phyloP scores from a whole-genome alignment of 2,888 invertebrate species.

The Philereme transversata region DNA sequence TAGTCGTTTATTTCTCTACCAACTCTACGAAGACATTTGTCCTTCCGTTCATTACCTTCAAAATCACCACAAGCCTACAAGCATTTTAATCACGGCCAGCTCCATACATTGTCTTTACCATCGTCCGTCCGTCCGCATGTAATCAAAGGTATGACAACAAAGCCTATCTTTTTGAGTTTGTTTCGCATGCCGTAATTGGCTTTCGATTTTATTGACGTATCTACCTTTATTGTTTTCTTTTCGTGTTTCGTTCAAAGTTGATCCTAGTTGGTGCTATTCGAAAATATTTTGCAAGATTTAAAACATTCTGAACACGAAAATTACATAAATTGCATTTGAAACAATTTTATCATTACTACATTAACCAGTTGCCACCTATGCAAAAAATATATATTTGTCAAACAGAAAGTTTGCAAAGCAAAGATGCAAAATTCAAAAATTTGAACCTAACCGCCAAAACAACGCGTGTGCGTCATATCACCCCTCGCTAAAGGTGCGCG shows the following conservation, averaged over 20 bases:
- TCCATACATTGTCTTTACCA: slow-evolving; percentile 52
- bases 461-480: slow-evolving; percentile 55
- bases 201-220: slow-evolving; percentile 66
- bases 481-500: slow-evolving; percentile 77
- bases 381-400: too few species aligned
- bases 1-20: neutral
- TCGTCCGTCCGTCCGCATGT: slow-evolving; percentile 46
- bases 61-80: slow-evolving; percentile 20
- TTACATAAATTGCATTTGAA: too few species aligned
- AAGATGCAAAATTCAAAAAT: slow-evolving; percentile 57
- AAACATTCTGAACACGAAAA: too few species aligned
- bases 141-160: slow-evolving; percentile 79
- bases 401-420: slow-evolving; percentile 17
- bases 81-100: slow-evolving; percentile 27
- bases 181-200: slow-evolving; percentile 73
- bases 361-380: too few species aligned
- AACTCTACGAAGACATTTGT: slow-evolving; percentile 14
- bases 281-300: neutral
- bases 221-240: slow-evolving; percentile 1
- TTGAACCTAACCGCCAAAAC: slow-evolving; percentile 75
- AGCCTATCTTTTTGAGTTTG: slow-evolving; percentile 72
- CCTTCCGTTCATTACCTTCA: slow-evolving; percentile 40
- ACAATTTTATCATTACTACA: too few species aligned
- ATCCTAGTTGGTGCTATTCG: neutral
- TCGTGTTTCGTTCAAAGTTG: neutral